Conservation (phyloP, 2,888 invertebrate genomes). For the Euclidia mi region DNA sequence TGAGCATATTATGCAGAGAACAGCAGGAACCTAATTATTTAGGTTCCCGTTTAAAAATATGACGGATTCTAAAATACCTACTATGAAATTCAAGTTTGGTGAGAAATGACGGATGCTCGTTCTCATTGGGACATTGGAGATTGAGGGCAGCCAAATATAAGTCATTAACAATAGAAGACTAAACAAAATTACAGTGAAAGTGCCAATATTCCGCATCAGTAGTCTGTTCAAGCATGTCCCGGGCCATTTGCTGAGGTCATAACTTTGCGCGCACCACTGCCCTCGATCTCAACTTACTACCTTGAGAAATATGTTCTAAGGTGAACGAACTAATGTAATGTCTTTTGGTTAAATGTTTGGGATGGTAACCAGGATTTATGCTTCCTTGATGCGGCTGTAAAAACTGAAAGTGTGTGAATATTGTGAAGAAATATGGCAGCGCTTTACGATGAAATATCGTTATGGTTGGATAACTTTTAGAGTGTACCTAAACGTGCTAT, state of each 20-base stretch:
- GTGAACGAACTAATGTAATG: constrained; percentile 58
- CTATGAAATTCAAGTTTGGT: no score
- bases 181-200: constrained; percentile 42
- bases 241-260: constrained; percentile 57
- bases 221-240: constrained; percentile 49
- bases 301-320: constrained; percentile 52
- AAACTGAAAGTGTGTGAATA: constrained; percentile 25
- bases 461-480: not conserved
- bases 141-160: constrained; percentile 1
- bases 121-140: not conserved
- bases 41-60: no score
- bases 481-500: no score
- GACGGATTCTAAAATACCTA: no score
- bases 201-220: constrained; percentile 48
- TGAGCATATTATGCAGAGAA: no score
- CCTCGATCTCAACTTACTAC: constrained; percentile 42
- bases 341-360: constrained; percentile 45
- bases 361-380: constrained; percentile 40
- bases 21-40: no score
- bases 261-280: constrained; percentile 56
- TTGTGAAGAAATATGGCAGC: not conserved
- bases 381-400: constrained; percentile 28
- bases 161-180: constrained; percentile 22
- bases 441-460: constrained; percentile 5
- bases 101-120: no score